These are phyloP conservation scores for Andrena bicolor DNA, from an alignment of 2,888 invertebrate species.

Conservation along the genomic window DNA sequence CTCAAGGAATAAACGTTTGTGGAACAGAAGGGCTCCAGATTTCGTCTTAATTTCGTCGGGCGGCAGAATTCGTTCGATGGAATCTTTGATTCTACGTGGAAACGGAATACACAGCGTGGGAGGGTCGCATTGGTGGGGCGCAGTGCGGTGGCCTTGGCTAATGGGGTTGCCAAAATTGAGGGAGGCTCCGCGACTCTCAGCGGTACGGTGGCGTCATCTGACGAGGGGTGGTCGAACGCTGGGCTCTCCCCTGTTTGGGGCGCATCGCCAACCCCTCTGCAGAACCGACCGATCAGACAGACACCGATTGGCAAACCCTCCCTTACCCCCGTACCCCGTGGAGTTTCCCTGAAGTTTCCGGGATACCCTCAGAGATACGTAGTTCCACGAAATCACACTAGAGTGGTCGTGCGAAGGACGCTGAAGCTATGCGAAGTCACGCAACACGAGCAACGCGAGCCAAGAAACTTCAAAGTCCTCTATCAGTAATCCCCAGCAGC, in stretches of 20 bases:
- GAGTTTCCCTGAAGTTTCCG: constrained; percentile 67
- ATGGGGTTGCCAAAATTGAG: constrained; percentile 1
- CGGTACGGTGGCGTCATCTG: constrained; percentile 81
- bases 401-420: constrained; percentile 61
- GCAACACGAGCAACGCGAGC: background rate
- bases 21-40: background rate
- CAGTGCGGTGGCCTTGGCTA: background rate
- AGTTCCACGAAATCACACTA: constrained; percentile 82
- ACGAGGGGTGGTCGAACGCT: constrained; percentile 79
- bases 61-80: background rate
- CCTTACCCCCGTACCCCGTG: constrained; percentile 77
- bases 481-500: too few relatives aligned
- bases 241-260: constrained; percentile 43
- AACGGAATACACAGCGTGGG: background rate
- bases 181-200: constrained; percentile 16
- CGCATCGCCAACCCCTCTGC: constrained; percentile 78
- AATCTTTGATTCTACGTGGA: background rate
- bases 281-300: constrained; percentile 81
- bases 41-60: background rate
- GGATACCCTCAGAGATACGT: constrained; percentile 82
- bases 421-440: background rate
- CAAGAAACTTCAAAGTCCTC: background rate
- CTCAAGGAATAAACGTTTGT: background rate
- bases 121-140: background rate
- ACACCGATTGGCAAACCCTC: constrained; percentile 78